Base-by-base conservation (phyloP, 2,888 invertebrate genomes). In the Idaea biselata region DNA sequence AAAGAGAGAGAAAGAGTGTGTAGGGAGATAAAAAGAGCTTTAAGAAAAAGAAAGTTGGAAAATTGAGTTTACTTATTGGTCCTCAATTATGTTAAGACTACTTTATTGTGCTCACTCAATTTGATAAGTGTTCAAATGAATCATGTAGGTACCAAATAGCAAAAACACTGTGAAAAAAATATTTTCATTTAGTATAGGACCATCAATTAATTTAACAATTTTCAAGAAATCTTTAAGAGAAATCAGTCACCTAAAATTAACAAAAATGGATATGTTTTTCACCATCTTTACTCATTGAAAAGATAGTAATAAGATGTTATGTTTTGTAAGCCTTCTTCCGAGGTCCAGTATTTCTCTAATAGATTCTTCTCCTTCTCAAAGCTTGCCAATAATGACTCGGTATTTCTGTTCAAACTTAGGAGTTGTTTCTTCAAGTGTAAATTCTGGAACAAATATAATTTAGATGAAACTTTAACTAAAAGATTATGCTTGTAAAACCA, bases 331-430 rank as follows among this genome's bases (percentile, higher is more conserved):
- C 96, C 97, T 75, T 96, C 96, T 0, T 89, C 79, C 1, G 96
- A 95, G 67, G 94, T 93, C 97, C 97, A 97, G 77, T 96, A 95
- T 69, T 96, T 94, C 6, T 95, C 88, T 65, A 97, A 91, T 33
- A 95, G 86, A 73, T 94, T 94, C 63, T 94, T 93, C 84, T 97
- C 96, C 4, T 93, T 92, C 69, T 95, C 95, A 75, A 96, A 88
- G 59, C 94, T 93, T 31, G 93, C 87, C 71, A 94, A 94, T 44
- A 14, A 82, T 93, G 94, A 79, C 91, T 93, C 68, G 94, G 94
- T 73, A 93, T 87, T 44, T 44, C 44, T 44, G 14, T 44, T 44
- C 44, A 44, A 44, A 44, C 14, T 44, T 14, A 44, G 44, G 3
- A 44, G 76, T 93, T 89, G 82, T 93, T 94, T 68, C 93, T 94